Percentiles rank a stretch among this genome's conserved stretches.
These are phyloP conservation scores for Sarcophaga peregrina DNA, from an alignment of 1,140 invertebrate genomes.

Conservation along the genomic window DNA sequence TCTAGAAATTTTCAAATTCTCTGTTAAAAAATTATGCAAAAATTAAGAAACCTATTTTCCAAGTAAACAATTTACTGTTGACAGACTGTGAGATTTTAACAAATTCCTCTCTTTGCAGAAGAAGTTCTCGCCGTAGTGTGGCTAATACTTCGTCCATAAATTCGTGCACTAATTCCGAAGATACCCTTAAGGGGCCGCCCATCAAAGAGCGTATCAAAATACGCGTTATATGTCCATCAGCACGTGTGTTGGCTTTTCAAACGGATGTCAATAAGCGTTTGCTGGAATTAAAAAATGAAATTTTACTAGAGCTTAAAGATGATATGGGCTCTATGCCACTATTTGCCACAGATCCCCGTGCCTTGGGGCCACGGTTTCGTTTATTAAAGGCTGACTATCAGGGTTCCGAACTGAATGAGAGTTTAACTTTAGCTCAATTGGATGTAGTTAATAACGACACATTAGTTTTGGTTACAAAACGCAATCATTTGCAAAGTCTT, in stretches of 20 bases:
- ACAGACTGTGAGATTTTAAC: background rate
- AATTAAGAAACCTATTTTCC: conserved; percentile 63
- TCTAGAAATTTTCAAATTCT: conserved; percentile 53
- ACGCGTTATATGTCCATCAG: conserved; percentile 62
- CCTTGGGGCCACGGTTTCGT: conserved; percentile 59
- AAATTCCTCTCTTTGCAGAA: conserved; percentile 32
- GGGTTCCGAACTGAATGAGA: conserved; percentile 58
- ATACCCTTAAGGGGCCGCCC: conserved; percentile 18
- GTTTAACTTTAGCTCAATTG: conserved; percentile 54
- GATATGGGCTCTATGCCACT: conserved; percentile 60
- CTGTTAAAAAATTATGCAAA: conserved; percentile 60
- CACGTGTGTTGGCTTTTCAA: conserved; percentile 58
- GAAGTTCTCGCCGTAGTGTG: conserved; percentile 42
- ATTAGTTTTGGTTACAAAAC: conserved; percentile 54
- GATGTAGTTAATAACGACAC: conserved; percentile 58
- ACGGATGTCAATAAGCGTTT: conserved; percentile 58
- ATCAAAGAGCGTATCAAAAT: conserved; percentile 52
- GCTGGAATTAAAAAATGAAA: conserved; percentile 60
- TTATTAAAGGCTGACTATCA: conserved; percentile 59
- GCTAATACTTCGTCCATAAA: conserved; percentile 36
- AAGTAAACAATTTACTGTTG: conserved; percentile 48
- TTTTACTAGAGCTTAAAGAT: conserved; percentile 60
- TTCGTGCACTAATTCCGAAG: conserved; percentile 12
- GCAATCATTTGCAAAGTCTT: conserved; percentile 52
- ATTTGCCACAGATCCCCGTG: conserved; percentile 59